Evolutionary conservation across 2,888 invertebrate species (phyloP).

Genomic region (Yponomeuta sedellus): DNA sequence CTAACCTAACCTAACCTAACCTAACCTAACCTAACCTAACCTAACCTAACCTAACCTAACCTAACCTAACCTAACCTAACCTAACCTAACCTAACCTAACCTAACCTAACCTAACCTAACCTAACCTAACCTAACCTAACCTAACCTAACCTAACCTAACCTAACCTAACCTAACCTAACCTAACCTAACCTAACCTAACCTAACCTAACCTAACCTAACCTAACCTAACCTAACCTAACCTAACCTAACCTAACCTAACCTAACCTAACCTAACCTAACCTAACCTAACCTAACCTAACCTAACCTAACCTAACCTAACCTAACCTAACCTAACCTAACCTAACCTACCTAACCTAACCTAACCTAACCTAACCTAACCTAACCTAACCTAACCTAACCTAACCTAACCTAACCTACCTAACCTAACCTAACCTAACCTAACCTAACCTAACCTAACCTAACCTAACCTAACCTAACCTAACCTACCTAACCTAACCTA

Average conservation of each 20-base stretch:
- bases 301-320: conserved; percentile 22
- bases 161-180: conserved; percentile 22
- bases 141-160: conserved; percentile 24
- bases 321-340: conserved; percentile 21
- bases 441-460: conserved; percentile 17
- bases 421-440: conserved; percentile 16
- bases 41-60: conserved; percentile 17
- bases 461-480: conserved; percentile 18
- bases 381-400: conserved; percentile 25
- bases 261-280: conserved; percentile 24
- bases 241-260: conserved; percentile 23
- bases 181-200: conserved; percentile 21
- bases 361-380: conserved; percentile 21
- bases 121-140: conserved; percentile 23
- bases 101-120: conserved; percentile 23
- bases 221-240: conserved; percentile 23
- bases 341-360: conserved; percentile 18
- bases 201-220: conserved; percentile 21
- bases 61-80: conserved; percentile 19
- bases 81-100: conserved; percentile 22
- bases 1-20: conserved; percentile 21
- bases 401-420: conserved; percentile 19
- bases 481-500: conserved; percentile 19
- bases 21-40: conserved; percentile 21
- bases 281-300: conserved; percentile 22